These are phyloP conservation scores for Corbicula japonica DNA, from an alignment of 2,888 invertebrate genomes.

Conservation along the genomic window DNA sequence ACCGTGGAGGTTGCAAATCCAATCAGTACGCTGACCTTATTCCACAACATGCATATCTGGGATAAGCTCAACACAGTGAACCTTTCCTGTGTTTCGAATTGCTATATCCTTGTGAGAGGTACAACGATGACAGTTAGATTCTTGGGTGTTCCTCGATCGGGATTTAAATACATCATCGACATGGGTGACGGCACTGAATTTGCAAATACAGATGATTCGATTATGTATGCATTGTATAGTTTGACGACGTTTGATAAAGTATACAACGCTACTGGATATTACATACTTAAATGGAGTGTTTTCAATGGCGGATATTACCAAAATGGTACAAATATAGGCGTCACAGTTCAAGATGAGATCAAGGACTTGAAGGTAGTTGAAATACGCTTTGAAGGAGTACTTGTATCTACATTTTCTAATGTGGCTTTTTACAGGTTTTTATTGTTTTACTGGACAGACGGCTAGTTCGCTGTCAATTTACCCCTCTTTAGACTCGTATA, in stretches of 20 bases:
- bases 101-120: conserved; percentile 9
- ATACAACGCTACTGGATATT: conserved; percentile 36
- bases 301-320: conserved; percentile 31
- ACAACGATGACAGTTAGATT: conserved; percentile 30
- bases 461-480: too few species aligned
- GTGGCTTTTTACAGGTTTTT: too few species aligned
- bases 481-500: too few species aligned
- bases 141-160: conserved; percentile 44
- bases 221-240: conserved; percentile 35
- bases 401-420: too few species aligned
- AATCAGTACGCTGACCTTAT: conserved; percentile 19
- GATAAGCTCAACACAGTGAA: conserved; percentile 26
- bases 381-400: too few species aligned
- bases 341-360: conserved; percentile 39
- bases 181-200: conserved; percentile 44
- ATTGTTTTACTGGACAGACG: too few species aligned
- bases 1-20: conserved; percentile 37
- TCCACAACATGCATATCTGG: conserved; percentile 33
- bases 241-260: conserved; percentile 20
- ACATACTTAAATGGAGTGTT: conserved; percentile 34
- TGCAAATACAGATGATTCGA: conserved; percentile 7
- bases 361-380: conserved; percentile 46
- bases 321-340: background rate
- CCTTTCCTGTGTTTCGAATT: conserved; percentile 2
- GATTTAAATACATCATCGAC: conserved; percentile 58